Percentiles rank a stretch among this genome's conserved stretches.
Conservation (phyloP, 92 coral and sea anemone species). For the Phymanthus crucifer region DNA sequence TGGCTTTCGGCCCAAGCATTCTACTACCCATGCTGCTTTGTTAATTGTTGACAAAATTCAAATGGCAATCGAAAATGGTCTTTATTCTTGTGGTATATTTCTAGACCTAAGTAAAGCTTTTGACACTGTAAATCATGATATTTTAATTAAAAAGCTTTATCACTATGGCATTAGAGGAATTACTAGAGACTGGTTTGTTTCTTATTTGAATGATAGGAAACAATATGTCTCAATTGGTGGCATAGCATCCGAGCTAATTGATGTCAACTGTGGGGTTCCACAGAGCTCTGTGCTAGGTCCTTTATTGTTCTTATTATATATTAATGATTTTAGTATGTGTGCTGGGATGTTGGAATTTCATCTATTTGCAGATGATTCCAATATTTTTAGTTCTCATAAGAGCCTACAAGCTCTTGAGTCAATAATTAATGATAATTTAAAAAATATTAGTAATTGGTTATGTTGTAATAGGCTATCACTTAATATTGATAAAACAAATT, state of each 20-base stretch:
- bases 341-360: slow-evolving; percentile 42
- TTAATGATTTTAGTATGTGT: slow-evolving; percentile 34
- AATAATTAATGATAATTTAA: slow-evolving; percentile 38
- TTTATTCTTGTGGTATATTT: slow-evolving; percentile 41
- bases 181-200: slow-evolving; percentile 33
- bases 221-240: slow-evolving; percentile 39
- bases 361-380: slow-evolving; percentile 60
- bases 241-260: slow-evolving; percentile 2
- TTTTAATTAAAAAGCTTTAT: slow-evolving; percentile 39
- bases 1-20: slow-evolving; percentile 48
- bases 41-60: slow-evolving; percentile 43
- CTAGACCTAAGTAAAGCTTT: too few species aligned
- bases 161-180: slow-evolving; percentile 38
- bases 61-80: slow-evolving; percentile 55
- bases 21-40: slow-evolving; percentile 30
- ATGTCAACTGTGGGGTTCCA: slow-evolving; percentile 46
- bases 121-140: too few species aligned
- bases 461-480: slow-evolving; percentile 53
- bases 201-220: slow-evolving; percentile 29
- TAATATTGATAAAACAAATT: slow-evolving; percentile 55
- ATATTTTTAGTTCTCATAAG: slow-evolving; percentile 10
- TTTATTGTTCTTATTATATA: slow-evolving; percentile 45
- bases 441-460: slow-evolving; percentile 50
- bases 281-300: slow-evolving; percentile 59
- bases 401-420: slow-evolving; percentile 29